phyloP scores from a whole-genome alignment of 2,797 vertebrate genomes.

The Tachyglossus aculeatus region DNA sequence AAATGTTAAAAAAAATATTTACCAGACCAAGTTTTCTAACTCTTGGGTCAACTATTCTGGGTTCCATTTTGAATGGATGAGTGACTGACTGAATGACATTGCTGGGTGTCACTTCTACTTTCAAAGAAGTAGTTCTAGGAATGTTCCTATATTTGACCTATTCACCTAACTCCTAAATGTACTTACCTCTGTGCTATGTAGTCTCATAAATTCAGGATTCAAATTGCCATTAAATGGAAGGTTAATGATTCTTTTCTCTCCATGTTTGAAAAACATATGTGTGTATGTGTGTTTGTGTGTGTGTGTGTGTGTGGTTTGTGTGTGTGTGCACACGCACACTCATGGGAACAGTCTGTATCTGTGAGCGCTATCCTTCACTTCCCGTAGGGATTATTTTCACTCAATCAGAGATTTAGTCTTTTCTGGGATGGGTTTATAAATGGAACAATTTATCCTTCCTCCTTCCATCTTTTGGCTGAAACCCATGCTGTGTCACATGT shows the following conservation, averaged over 20 bases:
- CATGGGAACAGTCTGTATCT: conserved; percentile 8
- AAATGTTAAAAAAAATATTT: too few species aligned
- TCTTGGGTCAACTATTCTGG: too few species aligned
- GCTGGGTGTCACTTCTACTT: background rate
- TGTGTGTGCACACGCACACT: background rate
- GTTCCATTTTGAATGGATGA: too few species aligned
- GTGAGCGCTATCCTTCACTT: background rate
- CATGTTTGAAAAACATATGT: background rate
- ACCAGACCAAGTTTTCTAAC: too few species aligned
- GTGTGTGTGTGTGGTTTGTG: background rate
- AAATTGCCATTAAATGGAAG: too few species aligned
- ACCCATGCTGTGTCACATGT: conserved; percentile 5
- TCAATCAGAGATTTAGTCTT: too few species aligned
- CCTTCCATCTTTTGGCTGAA: conserved; percentile 17
- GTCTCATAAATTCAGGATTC: background rate
- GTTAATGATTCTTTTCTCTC: too few species aligned
- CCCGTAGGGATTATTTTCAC: background rate
- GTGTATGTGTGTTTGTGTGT: background rate
- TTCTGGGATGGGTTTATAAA: too few species aligned
- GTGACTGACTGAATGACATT: background rate
- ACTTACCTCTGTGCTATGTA: background rate
- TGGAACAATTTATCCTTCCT: background rate
- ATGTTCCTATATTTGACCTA: background rate
- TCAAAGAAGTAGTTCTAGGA: background rate
- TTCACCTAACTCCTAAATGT: background rate